Evolutionary conservation across 1,140 invertebrate species (phyloP), one percentile per base, ranked within the genome.

Genomic region (Drosophila simulans): DNA sequence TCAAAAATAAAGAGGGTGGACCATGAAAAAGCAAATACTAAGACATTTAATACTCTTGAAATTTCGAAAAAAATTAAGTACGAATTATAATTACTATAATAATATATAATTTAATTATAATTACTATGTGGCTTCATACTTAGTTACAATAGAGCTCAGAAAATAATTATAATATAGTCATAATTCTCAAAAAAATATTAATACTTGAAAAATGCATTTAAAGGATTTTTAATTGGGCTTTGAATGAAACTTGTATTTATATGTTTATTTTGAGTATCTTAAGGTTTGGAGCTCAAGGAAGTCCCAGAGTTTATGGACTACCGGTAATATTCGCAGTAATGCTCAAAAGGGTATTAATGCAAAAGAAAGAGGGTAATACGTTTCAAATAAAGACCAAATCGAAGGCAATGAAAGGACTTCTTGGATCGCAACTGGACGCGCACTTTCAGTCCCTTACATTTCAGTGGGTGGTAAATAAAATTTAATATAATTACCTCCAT

Each of bases 401-500:
- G 22, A 57, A 20, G 22, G 25, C 52, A 7, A 39, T 54, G 20
- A 35, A 37, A 20, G 34, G 58, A 1, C n/a, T n/a, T n/a, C n/a
- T n/a, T n/a, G n/a, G n/a, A n/a, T n/a, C 13, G 52, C 35, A 22
- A 54, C 7, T 27, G 46, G 46, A 48, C 46, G 25, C 13, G 8
- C 25, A 31, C 22, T 51, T 51, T 11, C 13, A 22, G 17, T 10
- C 20, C 31, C 22, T 5, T 1, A 8, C 8, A 5, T 27, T 27
- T 31, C 31, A 8, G 42, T 49, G 42, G 57, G 13, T 31, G 20
- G 34, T 13, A 40, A 57, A 57, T 68, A 70, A 76, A 88, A 79
- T 70, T 56, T 70, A 72, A 72, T 76, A 86, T 77, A 86, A 88
- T 93, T 91, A 93, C 93, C 93, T 93, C 93, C 90, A 93, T 91